Percentiles rank a stretch among this genome's conserved stretches.
Conservation (phyloP, 2,888 invertebrate genomes). For the Cheilosia pagana region DNA sequence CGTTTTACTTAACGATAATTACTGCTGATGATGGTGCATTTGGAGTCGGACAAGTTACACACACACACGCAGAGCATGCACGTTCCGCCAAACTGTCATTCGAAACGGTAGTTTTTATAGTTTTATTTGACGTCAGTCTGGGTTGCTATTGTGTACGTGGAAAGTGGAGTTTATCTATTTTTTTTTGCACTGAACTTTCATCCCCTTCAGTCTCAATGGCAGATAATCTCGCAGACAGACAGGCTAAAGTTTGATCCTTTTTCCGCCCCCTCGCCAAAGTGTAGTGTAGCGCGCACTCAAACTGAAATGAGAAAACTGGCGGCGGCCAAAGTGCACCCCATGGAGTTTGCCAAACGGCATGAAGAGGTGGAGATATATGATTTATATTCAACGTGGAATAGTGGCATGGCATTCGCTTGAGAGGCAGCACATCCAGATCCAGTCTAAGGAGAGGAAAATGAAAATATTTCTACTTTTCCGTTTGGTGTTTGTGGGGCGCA, state of each 20-base stretch:
- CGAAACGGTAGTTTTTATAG: conserved; percentile 1
- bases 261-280: background rate
- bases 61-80: background rate
- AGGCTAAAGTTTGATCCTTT: conserved; percentile 49
- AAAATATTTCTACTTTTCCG: conserved; percentile 48
- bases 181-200: conserved; percentile 21
- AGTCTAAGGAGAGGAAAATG: conserved; percentile 48
- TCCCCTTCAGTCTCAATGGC: conserved; percentile 51
- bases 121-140: conserved; percentile 33
- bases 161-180: background rate
- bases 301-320: conserved; percentile 33
- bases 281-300: conserved; percentile 19
- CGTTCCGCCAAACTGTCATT: conserved; percentile 16
- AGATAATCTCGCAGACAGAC: conserved; percentile 68
- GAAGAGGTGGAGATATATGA: conserved; percentile 47
- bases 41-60: background rate
- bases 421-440: conserved; percentile 46
- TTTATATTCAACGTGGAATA: conserved; percentile 44
- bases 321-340: conserved; percentile 51
- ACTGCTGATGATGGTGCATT: conserved; percentile 57
- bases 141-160: conserved; percentile 41
- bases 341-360: conserved; percentile 22
- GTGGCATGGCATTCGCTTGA: conserved; percentile 32
- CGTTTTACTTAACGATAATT: conserved; percentile 62
- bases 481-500: background rate